These are phyloP conservation scores for Vireo griseus DNA, from an alignment of 2,797 vertebrate species.

Conservation along the genomic window DNA sequence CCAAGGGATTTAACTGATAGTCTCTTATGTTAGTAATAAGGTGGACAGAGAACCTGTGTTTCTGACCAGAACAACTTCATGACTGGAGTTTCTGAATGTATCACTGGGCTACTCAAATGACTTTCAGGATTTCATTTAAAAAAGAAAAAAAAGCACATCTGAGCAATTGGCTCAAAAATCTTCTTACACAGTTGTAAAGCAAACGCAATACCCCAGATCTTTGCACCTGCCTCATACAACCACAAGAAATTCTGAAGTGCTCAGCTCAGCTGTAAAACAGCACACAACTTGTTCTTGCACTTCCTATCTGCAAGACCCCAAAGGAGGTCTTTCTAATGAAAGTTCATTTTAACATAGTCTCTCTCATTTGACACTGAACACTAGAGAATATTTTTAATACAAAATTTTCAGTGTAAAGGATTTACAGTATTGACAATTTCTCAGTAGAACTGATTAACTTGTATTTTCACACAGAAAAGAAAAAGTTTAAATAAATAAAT, in stretches of 20 bases:
- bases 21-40: not conserved
- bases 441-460: not conserved
- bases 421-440: not conserved
- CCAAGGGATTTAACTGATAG: not conserved
- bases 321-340: not conserved
- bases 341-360: not conserved
- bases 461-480: not conserved
- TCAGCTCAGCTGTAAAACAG: not conserved
- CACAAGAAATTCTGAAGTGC: not conserved
- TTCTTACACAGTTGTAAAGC: not conserved
- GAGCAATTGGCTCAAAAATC: not conserved
- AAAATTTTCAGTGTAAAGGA: not conserved
- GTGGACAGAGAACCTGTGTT: not conserved
- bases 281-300: not conserved
- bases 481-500: not conserved
- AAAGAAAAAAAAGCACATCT: not conserved
- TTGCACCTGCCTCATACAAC: not conserved
- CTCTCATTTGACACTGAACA: not conserved
- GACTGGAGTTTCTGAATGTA: not conserved
- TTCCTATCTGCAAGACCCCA: not conserved
- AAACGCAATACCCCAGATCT: not conserved
- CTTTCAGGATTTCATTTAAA: not conserved
- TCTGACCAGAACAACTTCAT: not conserved
- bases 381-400: not conserved
- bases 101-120: not conserved